phyloP scores from a whole-genome alignment of 2,888 invertebrate genomes.

The Onthophagus sagittarius region DNA sequence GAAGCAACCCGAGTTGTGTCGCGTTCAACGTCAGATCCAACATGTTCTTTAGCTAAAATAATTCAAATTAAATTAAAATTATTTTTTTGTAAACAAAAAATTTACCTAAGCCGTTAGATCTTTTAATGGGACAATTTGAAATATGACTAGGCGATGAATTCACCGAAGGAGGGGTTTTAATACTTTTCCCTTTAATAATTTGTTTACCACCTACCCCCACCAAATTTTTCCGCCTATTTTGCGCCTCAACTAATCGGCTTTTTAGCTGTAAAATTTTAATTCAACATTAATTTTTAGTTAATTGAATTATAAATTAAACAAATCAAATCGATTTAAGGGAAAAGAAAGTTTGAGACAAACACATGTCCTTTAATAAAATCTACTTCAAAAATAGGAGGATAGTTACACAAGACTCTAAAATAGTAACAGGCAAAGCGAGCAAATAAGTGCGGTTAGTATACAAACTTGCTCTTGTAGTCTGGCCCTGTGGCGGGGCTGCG shows the following conservation, averaged over 20 bases:
- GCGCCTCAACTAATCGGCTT: constrained; percentile 56
- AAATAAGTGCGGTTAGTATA: background rate
- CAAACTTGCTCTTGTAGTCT: constrained; percentile 56
- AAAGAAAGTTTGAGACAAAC: background rate
- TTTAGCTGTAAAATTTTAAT: constrained; percentile 35
- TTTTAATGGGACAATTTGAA: constrained; percentile 38
- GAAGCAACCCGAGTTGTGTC: constrained; percentile 60
- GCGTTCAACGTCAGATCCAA: constrained; percentile 50
- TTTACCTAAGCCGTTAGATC: constrained; percentile 37
- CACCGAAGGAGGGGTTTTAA: constrained; percentile 20
- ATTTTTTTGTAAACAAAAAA: background rate
- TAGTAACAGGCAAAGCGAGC: background rate
- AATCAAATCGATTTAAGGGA: background rate
- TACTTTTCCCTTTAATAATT: constrained; percentile 37
- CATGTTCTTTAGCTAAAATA: constrained; percentile 21
- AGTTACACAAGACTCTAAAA: constrained; percentile 5
- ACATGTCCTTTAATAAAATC: constrained; percentile 2
- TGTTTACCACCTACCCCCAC: constrained; percentile 44
- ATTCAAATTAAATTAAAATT: background rate
- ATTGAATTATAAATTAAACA: background rate
- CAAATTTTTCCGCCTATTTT: constrained; percentile 50
- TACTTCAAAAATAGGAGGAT: background rate
- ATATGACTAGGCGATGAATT: constrained; percentile 37
- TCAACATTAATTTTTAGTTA: background rate
- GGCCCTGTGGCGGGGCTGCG: constrained; percentile 51